Conservation (phyloP, 2,888 invertebrate genomes). For the Lamellibrachia satsuma region DNA sequence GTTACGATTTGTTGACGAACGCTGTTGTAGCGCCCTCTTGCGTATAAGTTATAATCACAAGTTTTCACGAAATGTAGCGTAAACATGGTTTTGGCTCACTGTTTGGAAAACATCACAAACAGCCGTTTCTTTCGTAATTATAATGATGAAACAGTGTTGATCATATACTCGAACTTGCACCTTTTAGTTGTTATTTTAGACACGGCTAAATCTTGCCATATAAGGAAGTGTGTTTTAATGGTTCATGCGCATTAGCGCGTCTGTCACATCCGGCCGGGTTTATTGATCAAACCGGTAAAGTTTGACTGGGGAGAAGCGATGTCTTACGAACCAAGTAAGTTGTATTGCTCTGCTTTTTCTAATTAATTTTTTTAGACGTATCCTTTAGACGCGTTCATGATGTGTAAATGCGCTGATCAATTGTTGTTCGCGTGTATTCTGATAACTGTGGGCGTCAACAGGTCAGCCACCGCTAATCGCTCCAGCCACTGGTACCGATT, state of each 20-base stretch:
- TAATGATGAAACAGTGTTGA: background rate
- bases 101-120: background rate
- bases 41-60: background rate
- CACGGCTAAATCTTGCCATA: background rate
- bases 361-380: background rate
- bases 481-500: background rate
- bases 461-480: background rate
- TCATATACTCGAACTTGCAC: background rate
- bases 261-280: background rate
- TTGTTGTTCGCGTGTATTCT: background rate
- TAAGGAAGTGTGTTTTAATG: background rate
- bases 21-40: background rate
- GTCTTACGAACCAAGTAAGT: conserved; percentile 17
- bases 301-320: background rate
- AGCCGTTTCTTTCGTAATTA: background rate
- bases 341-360: background rate
- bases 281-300: conserved; percentile 13
- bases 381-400: background rate
- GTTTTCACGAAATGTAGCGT: background rate
- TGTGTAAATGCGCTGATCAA: background rate
- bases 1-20: background rate
- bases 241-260: background rate
- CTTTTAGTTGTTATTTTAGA: background rate
- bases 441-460: background rate
- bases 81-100: background rate